A percentile compares a stretch with the other conserved stretches of the same genome.
These are phyloP conservation scores for Orientallactaga sibirica DNA, from an alignment of 2,797 vertebrate species.

Conservation along the genomic window DNA sequence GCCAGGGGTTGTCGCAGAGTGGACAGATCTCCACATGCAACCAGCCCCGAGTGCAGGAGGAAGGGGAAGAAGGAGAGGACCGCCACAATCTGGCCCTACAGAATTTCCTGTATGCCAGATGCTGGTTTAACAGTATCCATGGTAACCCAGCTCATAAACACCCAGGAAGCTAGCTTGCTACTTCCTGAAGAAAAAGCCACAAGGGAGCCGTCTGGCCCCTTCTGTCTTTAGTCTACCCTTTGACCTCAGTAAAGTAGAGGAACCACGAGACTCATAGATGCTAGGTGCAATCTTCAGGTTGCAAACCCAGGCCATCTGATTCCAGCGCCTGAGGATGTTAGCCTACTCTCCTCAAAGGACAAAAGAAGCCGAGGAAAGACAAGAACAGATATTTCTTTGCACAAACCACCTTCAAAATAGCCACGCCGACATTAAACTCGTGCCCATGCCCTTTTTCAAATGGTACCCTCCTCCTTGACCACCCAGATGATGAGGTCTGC, in stretches of 20 bases:
- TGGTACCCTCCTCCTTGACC: neutral
- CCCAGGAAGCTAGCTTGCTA: neutral
- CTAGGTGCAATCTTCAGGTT: neutral
- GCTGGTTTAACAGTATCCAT: neutral
- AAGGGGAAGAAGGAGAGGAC: neutral
- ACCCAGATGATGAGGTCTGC: neutral
- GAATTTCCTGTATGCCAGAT: neutral
- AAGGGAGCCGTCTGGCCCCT: neutral
- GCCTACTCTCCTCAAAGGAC: neutral
- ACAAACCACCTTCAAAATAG: neutral
- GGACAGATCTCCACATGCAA: neutral
- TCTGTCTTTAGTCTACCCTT: neutral
- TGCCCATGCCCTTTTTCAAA: neutral
- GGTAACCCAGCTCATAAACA: neutral
- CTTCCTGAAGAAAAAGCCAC: neutral
- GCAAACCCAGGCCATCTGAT: neutral
- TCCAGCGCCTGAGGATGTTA: neutral
- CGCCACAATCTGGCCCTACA: neutral
- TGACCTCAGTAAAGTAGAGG: neutral
- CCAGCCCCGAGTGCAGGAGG: neutral
- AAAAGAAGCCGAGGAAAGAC: neutral
- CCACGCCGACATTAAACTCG: neutral
- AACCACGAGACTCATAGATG: neutral
- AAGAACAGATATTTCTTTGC: neutral
- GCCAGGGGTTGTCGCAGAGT: conserved; percentile 16